phyloP scores from a whole-genome alignment of 2,113 vertebrate genomes.

The Gnathonemus longibarbis region DNA sequence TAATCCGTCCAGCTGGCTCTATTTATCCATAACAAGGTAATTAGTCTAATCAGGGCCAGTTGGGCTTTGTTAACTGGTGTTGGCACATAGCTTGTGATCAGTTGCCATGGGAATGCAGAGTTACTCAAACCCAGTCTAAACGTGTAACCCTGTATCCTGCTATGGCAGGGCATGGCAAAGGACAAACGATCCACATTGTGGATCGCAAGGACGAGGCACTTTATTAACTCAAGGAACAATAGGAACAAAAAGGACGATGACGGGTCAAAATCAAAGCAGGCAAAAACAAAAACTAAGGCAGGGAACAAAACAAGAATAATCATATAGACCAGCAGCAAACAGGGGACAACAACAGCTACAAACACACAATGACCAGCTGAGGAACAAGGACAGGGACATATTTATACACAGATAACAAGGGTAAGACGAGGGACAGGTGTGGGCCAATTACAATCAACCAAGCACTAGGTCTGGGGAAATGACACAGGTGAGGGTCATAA shows the following conservation, averaged over 20 bases:
- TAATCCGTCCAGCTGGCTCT: neutral
- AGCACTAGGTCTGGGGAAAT: neutral
- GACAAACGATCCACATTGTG: neutral
- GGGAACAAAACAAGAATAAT: too few species aligned
- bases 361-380: too few species aligned
- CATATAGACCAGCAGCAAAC: too few species aligned
- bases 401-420: neutral
- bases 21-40: conserved; percentile 1
- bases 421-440: neutral
- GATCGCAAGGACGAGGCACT: neutral
- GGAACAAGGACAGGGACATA: neutral
- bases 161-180: neutral
- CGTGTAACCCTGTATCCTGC: neutral
- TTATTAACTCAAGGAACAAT: neutral
- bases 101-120: neutral
- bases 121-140: neutral
- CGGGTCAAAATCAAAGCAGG: neutral
- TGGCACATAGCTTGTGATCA: neutral
- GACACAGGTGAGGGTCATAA: neutral
- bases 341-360: too few species aligned
- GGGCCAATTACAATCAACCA: neutral
- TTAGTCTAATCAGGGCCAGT: conserved; percentile 4
- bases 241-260: neutral
- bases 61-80: neutral
- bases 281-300: neutral